Conservation (phyloP, 1,140 invertebrate species). For the Drepana arcuata region DNA sequence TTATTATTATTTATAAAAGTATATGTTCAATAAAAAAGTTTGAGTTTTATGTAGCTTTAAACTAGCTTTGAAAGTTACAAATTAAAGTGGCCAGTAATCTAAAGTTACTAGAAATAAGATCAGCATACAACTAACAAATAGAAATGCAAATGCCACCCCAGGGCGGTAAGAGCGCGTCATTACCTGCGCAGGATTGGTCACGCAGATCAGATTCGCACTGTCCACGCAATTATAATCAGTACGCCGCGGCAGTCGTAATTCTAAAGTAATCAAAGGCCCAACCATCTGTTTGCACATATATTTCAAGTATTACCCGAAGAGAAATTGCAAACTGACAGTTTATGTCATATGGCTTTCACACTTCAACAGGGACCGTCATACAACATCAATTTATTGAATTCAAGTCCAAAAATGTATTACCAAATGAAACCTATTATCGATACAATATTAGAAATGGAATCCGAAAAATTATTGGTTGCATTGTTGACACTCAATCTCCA, state of each 20-base stretch:
- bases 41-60: too few relatives aligned
- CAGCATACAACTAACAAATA: too few relatives aligned
- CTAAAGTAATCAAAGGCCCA: conserved; percentile 62
- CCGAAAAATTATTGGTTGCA: conserved; percentile 26
- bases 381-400: too few relatives aligned
- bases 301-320: conserved; percentile 8
- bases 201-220: conserved; percentile 58
- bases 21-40: too few relatives aligned
- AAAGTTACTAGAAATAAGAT: too few relatives aligned
- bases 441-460: conserved; percentile 11
- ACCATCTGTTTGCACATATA: conserved; percentile 40
- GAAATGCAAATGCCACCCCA: too few relatives aligned
- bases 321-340: conserved; percentile 24
- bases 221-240: conserved; percentile 67
- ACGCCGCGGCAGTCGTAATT: conserved; percentile 55
- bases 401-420: too few relatives aligned
- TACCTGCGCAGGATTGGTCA: conserved; percentile 54
- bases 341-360: conserved; percentile 19
- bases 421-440: conserved; percentile 15
- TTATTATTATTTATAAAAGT: too few relatives aligned
- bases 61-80: too few relatives aligned
- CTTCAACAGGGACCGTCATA: too few relatives aligned
- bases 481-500: conserved; percentile 64
- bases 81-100: too few relatives aligned
- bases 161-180: conserved; percentile 50